phyloP scores from a whole-genome alignment of 1,140 invertebrate genomes.

The Leptestheria dahalacensis region DNA sequence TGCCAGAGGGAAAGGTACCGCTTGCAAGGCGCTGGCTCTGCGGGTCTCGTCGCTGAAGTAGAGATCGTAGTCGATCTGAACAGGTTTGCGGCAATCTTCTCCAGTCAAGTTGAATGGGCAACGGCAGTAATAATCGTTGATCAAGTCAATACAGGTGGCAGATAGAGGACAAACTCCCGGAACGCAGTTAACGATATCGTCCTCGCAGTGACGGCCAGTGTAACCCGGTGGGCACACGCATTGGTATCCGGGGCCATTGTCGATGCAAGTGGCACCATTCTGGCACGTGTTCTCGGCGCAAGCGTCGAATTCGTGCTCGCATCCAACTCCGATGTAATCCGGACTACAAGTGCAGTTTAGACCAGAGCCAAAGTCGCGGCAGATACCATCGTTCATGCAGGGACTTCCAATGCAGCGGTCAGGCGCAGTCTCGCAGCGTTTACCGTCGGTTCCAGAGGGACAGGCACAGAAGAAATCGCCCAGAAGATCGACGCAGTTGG shows the following conservation, averaged over 20 bases:
- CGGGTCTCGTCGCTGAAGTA: conserved; percentile 74
- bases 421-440: conserved; percentile 86
- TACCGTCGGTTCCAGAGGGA: conserved; percentile 82
- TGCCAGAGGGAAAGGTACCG: conserved; percentile 72
- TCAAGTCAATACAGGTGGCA: conserved; percentile 83
- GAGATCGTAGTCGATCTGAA: conserved; percentile 89
- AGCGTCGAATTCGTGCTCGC: conserved; percentile 84
- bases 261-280: conserved; percentile 80
- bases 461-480: conserved; percentile 94
- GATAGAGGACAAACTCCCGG: conserved; percentile 87
- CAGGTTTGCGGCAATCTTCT: conserved; percentile 87
- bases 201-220: conserved; percentile 60
- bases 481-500: conserved; percentile 81
- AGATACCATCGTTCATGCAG: conserved; percentile 86
- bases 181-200: conserved; percentile 82
- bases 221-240: conserved; percentile 74
- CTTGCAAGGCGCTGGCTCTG: conserved; percentile 71
- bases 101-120: conserved; percentile 93
- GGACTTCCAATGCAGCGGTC: conserved; percentile 89
- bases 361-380: conserved; percentile 86
- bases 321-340: conserved; percentile 74
- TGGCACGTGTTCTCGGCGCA: conserved; percentile 73
- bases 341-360: conserved; percentile 80
- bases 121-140: conserved; percentile 82
- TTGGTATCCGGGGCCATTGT: conserved; percentile 65